Percentiles rank a stretch among this genome's conserved stretches.
Conservation (phyloP, 92 coral and sea anemone species). For the Bergia sp. region DNA sequence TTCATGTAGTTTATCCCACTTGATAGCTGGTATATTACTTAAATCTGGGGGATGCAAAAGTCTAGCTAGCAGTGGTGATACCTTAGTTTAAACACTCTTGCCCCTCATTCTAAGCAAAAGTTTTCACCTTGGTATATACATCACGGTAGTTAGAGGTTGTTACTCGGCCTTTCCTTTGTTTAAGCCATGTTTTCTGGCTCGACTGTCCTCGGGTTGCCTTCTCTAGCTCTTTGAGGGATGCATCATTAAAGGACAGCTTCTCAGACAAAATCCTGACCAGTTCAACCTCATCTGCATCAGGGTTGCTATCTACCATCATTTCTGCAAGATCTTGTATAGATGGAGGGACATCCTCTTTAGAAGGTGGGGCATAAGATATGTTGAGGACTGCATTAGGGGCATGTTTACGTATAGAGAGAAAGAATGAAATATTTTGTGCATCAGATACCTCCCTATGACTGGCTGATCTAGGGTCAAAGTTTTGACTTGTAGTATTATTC, state of each 20-base stretch:
- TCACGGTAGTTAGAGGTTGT: constrained; percentile 54
- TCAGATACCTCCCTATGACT: background rate
- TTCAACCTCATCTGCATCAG: constrained; percentile 38
- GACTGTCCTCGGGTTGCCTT: constrained; percentile 55
- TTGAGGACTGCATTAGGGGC: constrained; percentile 56
- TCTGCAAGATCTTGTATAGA: constrained; percentile 14
- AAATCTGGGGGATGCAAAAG: constrained; percentile 21
- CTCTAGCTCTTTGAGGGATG: constrained; percentile 45
- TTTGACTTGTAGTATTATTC: constrained; percentile 38
- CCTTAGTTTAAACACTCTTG: constrained; percentile 34
- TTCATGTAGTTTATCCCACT: constrained; percentile 54
- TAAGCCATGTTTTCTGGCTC: constrained; percentile 29
- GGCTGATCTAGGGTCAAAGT: constrained; percentile 57
- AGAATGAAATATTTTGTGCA: constrained; percentile 31
- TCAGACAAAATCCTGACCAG: constrained; percentile 33
- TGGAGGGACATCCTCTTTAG: constrained; percentile 24
- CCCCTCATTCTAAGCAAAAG: constrained; percentile 24
- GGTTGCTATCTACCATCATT: background rate
- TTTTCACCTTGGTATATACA: constrained; percentile 43
- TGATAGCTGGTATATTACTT: constrained; percentile 38
- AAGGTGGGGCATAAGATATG: constrained; percentile 42
- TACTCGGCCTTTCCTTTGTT: constrained; percentile 47
- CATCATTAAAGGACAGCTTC: constrained; percentile 53
- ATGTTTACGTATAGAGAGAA: constrained; percentile 35
- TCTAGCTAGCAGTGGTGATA: constrained; percentile 37